Base-by-base conservation (phyloP, 2,888 invertebrate species). In the Nomada goodeniana region DNA sequence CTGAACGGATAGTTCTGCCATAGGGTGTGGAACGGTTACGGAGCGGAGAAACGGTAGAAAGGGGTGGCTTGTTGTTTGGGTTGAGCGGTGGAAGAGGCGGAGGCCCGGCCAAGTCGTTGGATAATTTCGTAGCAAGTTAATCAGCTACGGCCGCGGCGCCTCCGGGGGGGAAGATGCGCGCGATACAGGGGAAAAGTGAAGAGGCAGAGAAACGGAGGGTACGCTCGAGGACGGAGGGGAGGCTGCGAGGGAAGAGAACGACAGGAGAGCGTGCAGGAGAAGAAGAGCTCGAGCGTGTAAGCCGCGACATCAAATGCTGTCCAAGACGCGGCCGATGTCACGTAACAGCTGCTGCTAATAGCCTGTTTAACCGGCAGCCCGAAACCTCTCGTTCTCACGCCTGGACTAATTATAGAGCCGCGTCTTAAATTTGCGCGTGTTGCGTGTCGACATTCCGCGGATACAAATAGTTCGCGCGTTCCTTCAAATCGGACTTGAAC, bases 71-170 rank as follows among this genome's bases (percentile, higher is more conserved):
- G 70, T 50, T 81, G 52, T 73, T 55, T 72, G 68, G 42, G 42
- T 42, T 42, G 10, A 23, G 55, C 20, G 20, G 55, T 20, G 13
- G 44, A 15, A 26, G 23, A 20, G 29, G 60, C 57, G 36, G 53
- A 26, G 52, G 42, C 60, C 5, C 59, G 70, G 20, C 53, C 59
- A 63, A 75, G 79, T 75, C 70, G 71, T 13, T 59, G 61, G 82
- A 85, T 91, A 89, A 91, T 91, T 91, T 90, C 87, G 87, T 90
- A 89, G 70, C 87, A 84, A 89, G 89, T 90, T 91, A 90, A 91
- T 91, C 90, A 91, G 90, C 87, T 85, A 76, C 85, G 44, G 44
- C 74, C 80, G 71, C 82, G 88, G 75, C 79, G 36, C 36, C 88
- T 80, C 80, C 61, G 68, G 85, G 52, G 13, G 44, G 15, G 47